phyloP scores from a whole-genome alignment of 1,140 invertebrate species.

The Lepidurus apus region DNA sequence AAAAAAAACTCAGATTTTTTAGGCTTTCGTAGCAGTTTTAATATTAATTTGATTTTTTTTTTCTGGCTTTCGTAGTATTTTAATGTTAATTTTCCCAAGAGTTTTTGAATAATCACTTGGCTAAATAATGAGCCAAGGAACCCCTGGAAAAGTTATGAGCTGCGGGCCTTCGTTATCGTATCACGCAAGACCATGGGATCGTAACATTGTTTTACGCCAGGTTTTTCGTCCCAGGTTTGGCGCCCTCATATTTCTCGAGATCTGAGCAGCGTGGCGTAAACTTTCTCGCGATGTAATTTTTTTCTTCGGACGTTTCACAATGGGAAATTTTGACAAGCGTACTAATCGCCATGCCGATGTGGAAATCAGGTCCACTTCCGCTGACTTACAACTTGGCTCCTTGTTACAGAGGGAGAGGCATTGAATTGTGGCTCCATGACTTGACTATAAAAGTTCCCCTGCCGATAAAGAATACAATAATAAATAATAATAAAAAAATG shows the following conservation, averaged over 20 bases:
- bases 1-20: not conserved
- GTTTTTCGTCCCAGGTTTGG: not conserved
- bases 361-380: conserved; percentile 17
- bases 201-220: not conserved
- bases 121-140: not conserved
- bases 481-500: too few species aligned
- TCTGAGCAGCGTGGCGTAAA: not conserved
- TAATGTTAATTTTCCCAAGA: not conserved
- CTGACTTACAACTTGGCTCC: not conserved
- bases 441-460: not conserved
- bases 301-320: not conserved
- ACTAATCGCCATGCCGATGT: conserved; percentile 21
- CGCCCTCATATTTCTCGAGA: not conserved
- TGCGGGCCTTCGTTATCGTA: conserved; percentile 6
- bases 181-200: conserved; percentile 2
- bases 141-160: not conserved
- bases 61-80: not conserved
- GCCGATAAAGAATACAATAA: not conserved
- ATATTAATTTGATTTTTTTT: not conserved
- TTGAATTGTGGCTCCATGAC: too few species aligned
- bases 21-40: not conserved
- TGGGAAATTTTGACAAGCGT: conserved; percentile 10
- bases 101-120: not conserved
- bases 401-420: not conserved
- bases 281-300: conserved; percentile 10